These are phyloP conservation scores for Grammomys surdaster DNA, from an alignment of 2,113 vertebrate species.

Conservation along the genomic window DNA sequence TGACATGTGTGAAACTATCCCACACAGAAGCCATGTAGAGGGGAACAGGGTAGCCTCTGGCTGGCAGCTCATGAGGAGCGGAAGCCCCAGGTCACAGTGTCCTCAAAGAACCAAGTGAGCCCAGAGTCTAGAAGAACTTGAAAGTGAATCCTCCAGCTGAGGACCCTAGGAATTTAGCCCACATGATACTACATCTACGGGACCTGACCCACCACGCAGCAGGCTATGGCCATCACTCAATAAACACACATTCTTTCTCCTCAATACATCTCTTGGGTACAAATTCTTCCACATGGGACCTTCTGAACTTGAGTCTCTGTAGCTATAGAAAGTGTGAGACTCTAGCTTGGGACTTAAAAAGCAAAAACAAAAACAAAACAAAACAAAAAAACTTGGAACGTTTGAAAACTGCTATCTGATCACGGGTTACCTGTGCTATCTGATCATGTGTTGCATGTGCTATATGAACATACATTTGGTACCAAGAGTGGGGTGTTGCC, in stretches of 20 bases:
- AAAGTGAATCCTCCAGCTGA: no score
- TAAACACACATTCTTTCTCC: neutral
- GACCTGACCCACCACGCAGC: neutral
- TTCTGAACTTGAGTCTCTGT: neutral
- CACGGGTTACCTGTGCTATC: no score
- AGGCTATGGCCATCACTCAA: neutral
- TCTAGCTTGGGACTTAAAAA: neutral
- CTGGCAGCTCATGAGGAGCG: neutral
- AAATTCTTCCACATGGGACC: neutral
- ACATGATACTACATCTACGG: neutral
- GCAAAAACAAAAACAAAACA: neutral
- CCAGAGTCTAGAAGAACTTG: no score
- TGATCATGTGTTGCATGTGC: neutral
- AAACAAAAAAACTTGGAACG: neutral
- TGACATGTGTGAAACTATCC: neutral
- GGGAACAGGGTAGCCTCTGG: neutral
- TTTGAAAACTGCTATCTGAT: neutral
- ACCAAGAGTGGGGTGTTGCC: neutral
- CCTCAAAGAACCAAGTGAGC: neutral
- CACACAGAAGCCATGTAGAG: no score
- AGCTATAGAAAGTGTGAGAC: neutral
- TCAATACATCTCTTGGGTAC: neutral
- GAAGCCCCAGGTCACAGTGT: neutral
- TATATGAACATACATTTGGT: neutral
- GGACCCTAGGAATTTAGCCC: neutral